Percentiles rank a stretch among this genome's conserved stretches.
phyloP scores from a whole-genome alignment of 2,113 vertebrate species.

The Stegostoma tigrinum region DNA sequence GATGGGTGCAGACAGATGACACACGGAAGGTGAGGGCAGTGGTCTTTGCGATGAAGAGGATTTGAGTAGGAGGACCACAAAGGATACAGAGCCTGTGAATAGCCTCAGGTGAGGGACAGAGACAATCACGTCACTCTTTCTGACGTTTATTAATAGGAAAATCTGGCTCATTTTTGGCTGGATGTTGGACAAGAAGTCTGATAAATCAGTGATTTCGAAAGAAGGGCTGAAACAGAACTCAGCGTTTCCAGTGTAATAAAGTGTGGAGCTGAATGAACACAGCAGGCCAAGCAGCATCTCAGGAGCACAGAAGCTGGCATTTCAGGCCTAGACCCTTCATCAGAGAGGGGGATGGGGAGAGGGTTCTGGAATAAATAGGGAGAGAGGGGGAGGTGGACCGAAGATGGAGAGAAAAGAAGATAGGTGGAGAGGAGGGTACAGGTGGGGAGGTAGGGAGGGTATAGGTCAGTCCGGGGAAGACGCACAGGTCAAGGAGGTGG shows the following conservation, averaged over 20 bases:
- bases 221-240: not conserved
- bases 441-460: too few relatives aligned
- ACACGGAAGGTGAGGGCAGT: not conserved
- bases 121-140: not conserved
- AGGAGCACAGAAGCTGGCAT: too few relatives aligned
- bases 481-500: too few relatives aligned
- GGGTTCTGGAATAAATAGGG: too few relatives aligned
- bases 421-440: too few relatives aligned
- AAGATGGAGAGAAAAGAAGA: too few relatives aligned
- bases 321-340: too few relatives aligned
- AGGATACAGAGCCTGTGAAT: not conserved
- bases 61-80: not conserved
- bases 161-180: not conserved
- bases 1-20: not conserved
- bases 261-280: too few relatives aligned
- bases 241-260: not conserved
- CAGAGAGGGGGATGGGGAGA: too few relatives aligned
- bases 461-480: too few relatives aligned
- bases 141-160: not conserved
- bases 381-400: too few relatives aligned
- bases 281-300: too few relatives aligned
- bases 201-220: not conserved
- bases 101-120: not conserved
- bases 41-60: not conserved
- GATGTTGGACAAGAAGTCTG: not conserved